Evolutionary conservation across 2,888 invertebrate genomes (phyloP), one percentile per base, ranked within the genome.

Genomic region (Eristalis intricaria): DNA sequence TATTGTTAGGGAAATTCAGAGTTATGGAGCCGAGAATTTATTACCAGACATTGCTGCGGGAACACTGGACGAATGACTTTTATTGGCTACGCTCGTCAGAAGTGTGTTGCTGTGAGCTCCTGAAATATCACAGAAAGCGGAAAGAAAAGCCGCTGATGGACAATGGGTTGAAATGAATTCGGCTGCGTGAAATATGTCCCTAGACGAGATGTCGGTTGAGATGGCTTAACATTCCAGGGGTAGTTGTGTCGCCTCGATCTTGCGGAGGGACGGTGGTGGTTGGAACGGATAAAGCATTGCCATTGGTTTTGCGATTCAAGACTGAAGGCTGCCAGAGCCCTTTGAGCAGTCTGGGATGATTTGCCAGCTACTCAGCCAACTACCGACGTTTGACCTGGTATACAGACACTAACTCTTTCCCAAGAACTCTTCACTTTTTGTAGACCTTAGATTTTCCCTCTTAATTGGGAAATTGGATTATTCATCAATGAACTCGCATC

Each of bases 1-100:
- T 50, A 83, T 87, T 87, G 79, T 87, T 79, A 79, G 68, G 75
- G 38, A 75, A 79, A 87, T 87, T 74, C 26, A n/a, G 29, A 43
- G 60, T 74, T 66, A 75, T 78, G 78, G 65, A 40, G 75, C 60
- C 50, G n/a, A 19, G 50, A 50, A 50, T 50, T 50, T 50, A 50
- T 50, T 50, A 19, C 50, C n/a, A 19, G n/a, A 38, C 38, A 38
- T n/a, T 19, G 50, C 50, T 50, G 50, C 19, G 50, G 50, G 50
- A 50, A 50, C 50, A 50, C 8, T 19, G 19, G 19, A 50, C 19
- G 50, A 8, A 19, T 50, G 50, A 19, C 50, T 50, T n/a, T 50
- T n/a, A 19, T 50, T 50, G 50, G 50, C 8, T 19, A 43, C 43
- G 43, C 43, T 15, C n/a, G n/a, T 43, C n/a, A n/a, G 43, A 43